Evolutionary conservation across 2,797 vertebrate genomes (phyloP).

Genomic region (Trachops cirrhosus): DNA sequence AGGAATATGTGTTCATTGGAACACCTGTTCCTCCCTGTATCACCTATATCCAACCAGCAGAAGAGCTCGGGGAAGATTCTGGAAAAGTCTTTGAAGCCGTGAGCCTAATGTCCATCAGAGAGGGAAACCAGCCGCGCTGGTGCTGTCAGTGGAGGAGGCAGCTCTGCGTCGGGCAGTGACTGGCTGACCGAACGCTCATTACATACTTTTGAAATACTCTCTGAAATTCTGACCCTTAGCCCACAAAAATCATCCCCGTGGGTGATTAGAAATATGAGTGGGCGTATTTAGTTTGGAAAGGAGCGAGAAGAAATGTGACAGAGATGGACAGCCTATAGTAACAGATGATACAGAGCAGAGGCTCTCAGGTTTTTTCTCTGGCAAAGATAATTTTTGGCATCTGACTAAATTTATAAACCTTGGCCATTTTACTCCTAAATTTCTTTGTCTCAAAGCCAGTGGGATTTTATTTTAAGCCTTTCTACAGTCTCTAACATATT

Average conservation of each 20-base stretch:
- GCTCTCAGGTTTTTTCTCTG: neutral
- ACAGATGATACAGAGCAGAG: constrained; percentile 33
- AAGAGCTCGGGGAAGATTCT: constrained; percentile 36
- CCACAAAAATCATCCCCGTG: constrained; percentile 4
- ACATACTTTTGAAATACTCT: constrained; percentile 38
- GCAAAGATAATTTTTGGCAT: constrained; percentile 50
- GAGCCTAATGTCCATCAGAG: neutral
- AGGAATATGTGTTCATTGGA: constrained; percentile 30
- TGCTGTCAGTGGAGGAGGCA: neutral
- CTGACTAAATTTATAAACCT: constrained; percentile 41
- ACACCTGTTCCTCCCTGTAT: no score
- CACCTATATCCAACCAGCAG: neutral
- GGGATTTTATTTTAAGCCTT: constrained; percentile 55
- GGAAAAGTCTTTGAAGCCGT: constrained; percentile 28
- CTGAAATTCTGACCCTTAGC: constrained; percentile 8
- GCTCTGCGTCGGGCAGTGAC: neutral
- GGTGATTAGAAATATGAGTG: constrained; percentile 36
- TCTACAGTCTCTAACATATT: neutral
- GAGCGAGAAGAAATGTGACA: neutral
- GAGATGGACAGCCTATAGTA: neutral
- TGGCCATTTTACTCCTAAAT: constrained; percentile 54
- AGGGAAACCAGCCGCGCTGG: neutral
- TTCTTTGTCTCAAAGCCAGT: constrained; percentile 47
- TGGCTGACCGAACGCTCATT: constrained; percentile 26
- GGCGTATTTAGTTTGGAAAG: constrained; percentile 44